A percentile compares a stretch with the other conserved stretches of the same genome.
These are phyloP conservation scores for Clupea harengus DNA, from an alignment of 2,113 vertebrate genomes.

Conservation along the genomic window DNA sequence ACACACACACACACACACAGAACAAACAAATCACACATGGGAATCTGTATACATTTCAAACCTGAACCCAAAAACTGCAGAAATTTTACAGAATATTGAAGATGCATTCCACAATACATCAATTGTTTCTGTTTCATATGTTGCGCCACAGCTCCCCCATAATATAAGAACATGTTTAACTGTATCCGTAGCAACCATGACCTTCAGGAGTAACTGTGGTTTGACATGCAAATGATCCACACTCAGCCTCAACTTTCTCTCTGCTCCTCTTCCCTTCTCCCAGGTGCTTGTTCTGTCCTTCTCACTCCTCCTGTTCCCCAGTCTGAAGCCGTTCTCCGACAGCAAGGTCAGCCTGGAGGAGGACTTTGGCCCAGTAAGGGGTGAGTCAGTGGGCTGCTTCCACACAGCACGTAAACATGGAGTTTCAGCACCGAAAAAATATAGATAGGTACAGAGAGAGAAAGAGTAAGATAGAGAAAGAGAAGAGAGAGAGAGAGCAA, in stretches of 20 bases:
- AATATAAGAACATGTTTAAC: background rate
- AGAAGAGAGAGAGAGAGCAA: background rate
- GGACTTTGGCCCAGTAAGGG: slow-evolving; percentile 84
- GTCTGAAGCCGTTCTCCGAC: slow-evolving; percentile 80
- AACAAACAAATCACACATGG: background rate
- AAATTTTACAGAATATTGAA: background rate
- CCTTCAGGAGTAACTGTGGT: background rate
- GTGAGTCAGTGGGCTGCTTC: slow-evolving; percentile 64
- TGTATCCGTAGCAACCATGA: background rate
- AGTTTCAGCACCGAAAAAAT: background rate
- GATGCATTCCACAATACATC: background rate
- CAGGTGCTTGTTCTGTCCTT: slow-evolving; percentile 92
- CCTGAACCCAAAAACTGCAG: background rate
- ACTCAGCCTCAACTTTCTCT: background rate
- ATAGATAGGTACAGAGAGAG: background rate
- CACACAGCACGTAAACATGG: background rate
- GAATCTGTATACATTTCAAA: background rate
- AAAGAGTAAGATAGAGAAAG: background rate
- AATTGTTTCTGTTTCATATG: background rate
- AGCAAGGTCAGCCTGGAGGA: slow-evolving; percentile 72
- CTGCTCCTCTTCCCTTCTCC: slow-evolving; percentile 26
- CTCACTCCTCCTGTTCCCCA: slow-evolving; percentile 87
- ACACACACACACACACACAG: background rate
- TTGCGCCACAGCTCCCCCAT: no score
- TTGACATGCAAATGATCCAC: background rate